A percentile compares a stretch with the other conserved stretches of the same genome.
Evolutionary conservation across 2,113 vertebrate species (phyloP).

Genomic region (Mastomys natalensis): DNA sequence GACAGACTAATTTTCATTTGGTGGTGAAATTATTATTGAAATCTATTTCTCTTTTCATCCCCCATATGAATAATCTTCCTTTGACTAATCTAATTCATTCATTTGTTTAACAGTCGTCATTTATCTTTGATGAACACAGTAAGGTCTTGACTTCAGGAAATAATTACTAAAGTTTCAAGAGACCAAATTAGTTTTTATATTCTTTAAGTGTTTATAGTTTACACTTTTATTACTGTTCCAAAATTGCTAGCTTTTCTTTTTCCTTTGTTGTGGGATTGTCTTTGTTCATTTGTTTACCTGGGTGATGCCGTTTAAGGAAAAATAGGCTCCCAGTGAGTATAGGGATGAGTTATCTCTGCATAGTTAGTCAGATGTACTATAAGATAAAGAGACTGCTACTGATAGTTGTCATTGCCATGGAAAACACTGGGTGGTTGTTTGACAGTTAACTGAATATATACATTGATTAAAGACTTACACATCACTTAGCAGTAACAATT

Average conservation of each 20-base stretch:
- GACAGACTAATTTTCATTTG: conserved; percentile 62
- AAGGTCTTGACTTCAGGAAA: conserved; percentile 42
- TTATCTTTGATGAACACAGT: conserved; percentile 55
- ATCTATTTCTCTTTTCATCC: conserved; percentile 51
- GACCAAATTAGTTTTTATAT: conserved; percentile 8
- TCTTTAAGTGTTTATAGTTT: conserved; percentile 22
- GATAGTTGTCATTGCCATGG: conserved; percentile 7
- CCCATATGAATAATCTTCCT: not conserved
- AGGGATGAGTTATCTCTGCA: not conserved
- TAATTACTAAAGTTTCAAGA: conserved; percentile 51
- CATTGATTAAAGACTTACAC: not conserved
- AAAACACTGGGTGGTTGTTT: not conserved
- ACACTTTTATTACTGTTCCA: not conserved
- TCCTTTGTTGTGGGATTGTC: not conserved
- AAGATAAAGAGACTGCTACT: not conserved
- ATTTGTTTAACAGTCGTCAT: conserved; percentile 21
- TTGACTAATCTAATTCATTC: conserved; percentile 48
- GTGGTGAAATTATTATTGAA: conserved; percentile 56
- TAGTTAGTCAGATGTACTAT: not conserved
- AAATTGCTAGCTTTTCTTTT: not conserved
- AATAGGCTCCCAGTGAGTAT: too few species aligned
- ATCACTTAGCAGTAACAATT: conserved; percentile 22
- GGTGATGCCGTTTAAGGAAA: not conserved
- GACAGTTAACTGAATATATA: not conserved
- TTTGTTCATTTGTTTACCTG: not conserved